These are phyloP conservation scores for Corythaixoides concolor DNA, from an alignment of 2,113 vertebrate genomes.

Conservation along the genomic window DNA sequence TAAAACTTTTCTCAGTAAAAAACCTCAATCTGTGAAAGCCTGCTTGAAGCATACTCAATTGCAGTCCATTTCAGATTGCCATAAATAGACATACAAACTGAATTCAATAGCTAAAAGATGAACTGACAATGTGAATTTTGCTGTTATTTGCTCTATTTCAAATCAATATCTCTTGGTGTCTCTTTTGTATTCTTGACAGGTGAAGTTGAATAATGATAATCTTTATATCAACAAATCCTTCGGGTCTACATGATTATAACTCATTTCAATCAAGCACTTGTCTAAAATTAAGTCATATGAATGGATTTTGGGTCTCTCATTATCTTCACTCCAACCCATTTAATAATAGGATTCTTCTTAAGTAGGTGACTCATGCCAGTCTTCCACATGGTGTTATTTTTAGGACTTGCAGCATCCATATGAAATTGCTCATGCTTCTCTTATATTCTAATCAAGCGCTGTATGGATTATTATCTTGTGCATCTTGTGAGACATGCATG, in stretches of 20 bases:
- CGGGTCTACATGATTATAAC: neutral
- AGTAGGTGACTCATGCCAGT: neutral
- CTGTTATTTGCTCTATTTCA: conserved; percentile 32
- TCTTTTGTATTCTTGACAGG: neutral
- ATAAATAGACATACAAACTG: neutral
- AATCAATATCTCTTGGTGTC: neutral
- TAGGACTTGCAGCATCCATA: neutral
- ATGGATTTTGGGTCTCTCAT: neutral
- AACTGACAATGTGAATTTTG: neutral
- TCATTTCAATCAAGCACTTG: conserved; percentile 14
- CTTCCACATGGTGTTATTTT: neutral
- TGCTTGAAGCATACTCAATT: neutral
- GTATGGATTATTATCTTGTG: neutral
- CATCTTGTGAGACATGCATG: neutral
- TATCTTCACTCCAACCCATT: neutral
- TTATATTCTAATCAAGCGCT: neutral
- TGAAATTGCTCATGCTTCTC: neutral
- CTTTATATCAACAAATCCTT: neutral
- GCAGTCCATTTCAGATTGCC: conserved; percentile 17
- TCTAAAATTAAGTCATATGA: conserved; percentile 24
- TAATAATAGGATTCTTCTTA: conserved; percentile 6
- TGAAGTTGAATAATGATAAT: neutral
- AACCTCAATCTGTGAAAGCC: neutral
- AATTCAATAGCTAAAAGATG: neutral
- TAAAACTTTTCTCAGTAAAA: neutral